Base-by-base conservation (phyloP, 2,797 vertebrate genomes). In the Dendrocincla fuliginosa region DNA sequence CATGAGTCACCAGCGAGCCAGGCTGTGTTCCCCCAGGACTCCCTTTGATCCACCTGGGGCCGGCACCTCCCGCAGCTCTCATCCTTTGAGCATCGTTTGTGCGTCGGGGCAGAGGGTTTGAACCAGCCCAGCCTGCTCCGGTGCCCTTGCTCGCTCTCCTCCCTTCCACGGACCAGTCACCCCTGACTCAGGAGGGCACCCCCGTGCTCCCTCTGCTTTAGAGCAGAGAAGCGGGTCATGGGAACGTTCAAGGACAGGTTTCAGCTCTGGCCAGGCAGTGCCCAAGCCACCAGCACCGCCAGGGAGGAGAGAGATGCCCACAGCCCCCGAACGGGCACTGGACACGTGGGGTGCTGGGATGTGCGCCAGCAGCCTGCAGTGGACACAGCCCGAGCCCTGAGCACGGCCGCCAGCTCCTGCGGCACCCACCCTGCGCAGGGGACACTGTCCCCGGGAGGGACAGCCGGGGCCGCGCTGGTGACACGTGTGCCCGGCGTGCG, bases 31-130 rank as follows among this genome's bases (percentile, higher is more conserved):
- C 92, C 87, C 89, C n/a, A 44, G 94, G 94, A 90, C 68, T 96
- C 47, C 64, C 95, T 96, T 96, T 96, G 96, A 96, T 96, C 95
- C 78, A 84, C 87, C 96, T 89, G 84, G 70, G 70, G 77, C 69
- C 2, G 9, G 92, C 94, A 92, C 57, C 83, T 95, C 80, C 85
- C 56, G 42, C 37, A 64, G 64, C 57, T 24, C 73, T 81, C 10
- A 1, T 28, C 3, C 0, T 71, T 15, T 13, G 50, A 42, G 73
- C 73, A 84, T 71, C 52, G 8, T 59, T 59, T 35, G 59, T 19
- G 88, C 33, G 9, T 94, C 24, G 1, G 77, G 90, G 93, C 2
- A 46, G 80, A 49, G 67, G 84, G 81, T 33, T 73, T 0, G 0
- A 82, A 90, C 87, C 90, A 61, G 84, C 70, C 39, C 55, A 57